A percentile compares a stretch with the other conserved stretches of the same genome.
Evolutionary conservation across 2,113 vertebrate species (phyloP).

Genomic region (Rhea americana): DNA sequence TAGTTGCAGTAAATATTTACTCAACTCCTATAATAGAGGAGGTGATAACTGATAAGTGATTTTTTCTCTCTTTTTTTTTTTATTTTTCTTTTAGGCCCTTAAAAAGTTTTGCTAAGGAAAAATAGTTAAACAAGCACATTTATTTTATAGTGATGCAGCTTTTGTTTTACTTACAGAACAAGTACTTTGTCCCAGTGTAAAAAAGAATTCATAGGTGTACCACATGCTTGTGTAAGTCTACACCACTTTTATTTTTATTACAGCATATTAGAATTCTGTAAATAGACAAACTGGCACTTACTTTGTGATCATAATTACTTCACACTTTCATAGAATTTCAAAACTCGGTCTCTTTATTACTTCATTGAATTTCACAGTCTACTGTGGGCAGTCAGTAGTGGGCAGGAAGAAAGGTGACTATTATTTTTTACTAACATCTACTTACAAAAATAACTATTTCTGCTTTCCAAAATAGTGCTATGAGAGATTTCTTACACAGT

Average conservation of each 20-base stretch:
- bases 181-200: background rate
- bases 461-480: background rate
- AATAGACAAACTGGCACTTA: background rate
- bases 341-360: background rate
- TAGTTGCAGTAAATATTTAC: background rate
- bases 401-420: background rate
- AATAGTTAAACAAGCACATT: background rate
- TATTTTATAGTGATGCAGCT: background rate
- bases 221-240: background rate
- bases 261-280: background rate
- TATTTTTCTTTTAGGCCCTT: background rate
- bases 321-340: background rate
- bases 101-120: background rate
- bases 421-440: background rate
- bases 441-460: background rate
- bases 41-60: background rate
- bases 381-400: background rate
- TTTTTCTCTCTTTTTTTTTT: background rate
- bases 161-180: background rate
- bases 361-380: background rate
- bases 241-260: background rate
- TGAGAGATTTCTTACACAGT: background rate
- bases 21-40: rapidly evolving
- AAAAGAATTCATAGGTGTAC: background rate
- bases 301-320: background rate